phyloP scores from a whole-genome alignment of 2,113 vertebrate species.

The Leucopsar rothschildi region DNA sequence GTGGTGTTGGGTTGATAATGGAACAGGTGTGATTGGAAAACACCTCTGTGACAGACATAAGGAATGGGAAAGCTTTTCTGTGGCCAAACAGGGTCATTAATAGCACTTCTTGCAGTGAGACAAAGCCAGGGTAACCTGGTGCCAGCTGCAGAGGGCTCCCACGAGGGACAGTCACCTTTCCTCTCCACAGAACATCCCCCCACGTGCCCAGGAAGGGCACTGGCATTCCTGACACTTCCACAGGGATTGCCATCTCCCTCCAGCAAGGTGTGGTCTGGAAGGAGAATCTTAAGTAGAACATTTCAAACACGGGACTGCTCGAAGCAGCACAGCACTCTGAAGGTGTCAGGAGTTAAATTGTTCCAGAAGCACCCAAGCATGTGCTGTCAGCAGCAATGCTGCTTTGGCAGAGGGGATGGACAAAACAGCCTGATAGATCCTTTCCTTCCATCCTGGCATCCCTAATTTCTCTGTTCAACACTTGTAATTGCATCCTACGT shows the following conservation, averaged over 20 bases:
- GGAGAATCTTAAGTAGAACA: neutral
- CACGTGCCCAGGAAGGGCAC: accelerated
- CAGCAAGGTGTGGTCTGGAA: neutral
- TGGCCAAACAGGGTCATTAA: neutral
- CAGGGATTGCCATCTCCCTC: neutral
- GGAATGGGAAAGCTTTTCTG: neutral
- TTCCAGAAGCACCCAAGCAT: neutral
- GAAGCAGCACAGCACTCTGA: neutral
- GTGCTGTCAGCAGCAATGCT: slow-evolving; percentile 20
- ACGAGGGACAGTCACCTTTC: neutral
- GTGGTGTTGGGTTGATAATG: neutral
- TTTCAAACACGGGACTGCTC: neutral
- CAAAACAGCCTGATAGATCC: neutral
- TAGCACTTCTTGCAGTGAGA: neutral
- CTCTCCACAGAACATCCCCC: neutral
- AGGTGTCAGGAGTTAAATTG: neutral
- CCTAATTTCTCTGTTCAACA: slow-evolving; percentile 43
- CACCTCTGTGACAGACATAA: neutral
- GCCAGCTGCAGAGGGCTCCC: neutral
- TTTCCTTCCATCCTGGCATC: neutral
- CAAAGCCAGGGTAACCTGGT: neutral
- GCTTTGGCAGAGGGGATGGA: neutral
- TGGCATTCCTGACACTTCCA: neutral
- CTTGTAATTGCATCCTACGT: neutral
- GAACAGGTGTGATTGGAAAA: neutral